Base-by-base conservation (phyloP, 2,888 invertebrate genomes). In the Chydorus sphaericus region DNA sequence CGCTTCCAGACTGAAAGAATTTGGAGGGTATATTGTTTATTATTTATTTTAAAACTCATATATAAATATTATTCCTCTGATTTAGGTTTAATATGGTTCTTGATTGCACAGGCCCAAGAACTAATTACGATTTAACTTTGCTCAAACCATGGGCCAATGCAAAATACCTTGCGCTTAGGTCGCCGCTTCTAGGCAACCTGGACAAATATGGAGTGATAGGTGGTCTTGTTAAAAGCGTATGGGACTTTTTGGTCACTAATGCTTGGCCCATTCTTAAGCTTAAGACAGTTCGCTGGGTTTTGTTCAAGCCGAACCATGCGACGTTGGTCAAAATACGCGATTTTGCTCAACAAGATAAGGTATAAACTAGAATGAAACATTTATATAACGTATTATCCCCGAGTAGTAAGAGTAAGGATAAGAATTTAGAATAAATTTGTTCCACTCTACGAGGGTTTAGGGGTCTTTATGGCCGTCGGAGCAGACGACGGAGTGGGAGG, bases 101-200 rank as follows among this genome's bases (percentile, higher is more conserved):
- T 44, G 58, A 61, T 48, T 65, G 66, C 62, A 66, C 66, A 26
- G 53, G 58, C 8, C 11, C 36, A 37, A 33, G 53, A 28, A 37
- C 36, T 53, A 36, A 20, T n/a, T 37, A 26, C 37, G 37, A 37
- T 36, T 37, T 31, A 16, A 16, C 31, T 20, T 53, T 53, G 37
- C 36, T 53, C 20, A 53, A 53, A 36, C 26, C 53, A 2, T 53
- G 53, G 20, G 33, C 38, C 11, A 53, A 53, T 63, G 72, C 75
- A 18, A 79, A 77, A 57, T 91, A 82, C 67, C 81, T 93, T 57
- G 85, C 89, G 53, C 77, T 94, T 57, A 82, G 81, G 57, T 79
- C 87, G 37, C 93, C 94, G 3, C 69, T 93, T 61, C 71, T 96
- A 65, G 74, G 75, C 60, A 83, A 87, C 67, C 77, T 83, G 10